Evolutionary conservation across 2,888 invertebrate species (phyloP).

Genomic region (Lochmaea crataegi): DNA sequence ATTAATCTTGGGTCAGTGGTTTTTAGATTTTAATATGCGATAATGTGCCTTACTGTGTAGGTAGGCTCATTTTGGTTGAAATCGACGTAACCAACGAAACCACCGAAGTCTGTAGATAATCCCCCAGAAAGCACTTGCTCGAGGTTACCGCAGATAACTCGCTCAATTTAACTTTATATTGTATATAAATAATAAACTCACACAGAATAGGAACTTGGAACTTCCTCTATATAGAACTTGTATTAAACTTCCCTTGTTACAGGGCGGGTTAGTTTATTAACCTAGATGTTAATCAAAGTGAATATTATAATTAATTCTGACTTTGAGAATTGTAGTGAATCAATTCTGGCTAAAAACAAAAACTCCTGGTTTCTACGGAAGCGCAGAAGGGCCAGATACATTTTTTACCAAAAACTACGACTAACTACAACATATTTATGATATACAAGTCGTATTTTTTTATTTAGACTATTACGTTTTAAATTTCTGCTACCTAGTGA

Average conservation of each 20-base stretch:
- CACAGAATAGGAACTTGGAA: background rate
- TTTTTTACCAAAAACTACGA: no score
- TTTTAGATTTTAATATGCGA: conserved; percentile 13
- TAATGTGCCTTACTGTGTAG: conserved; percentile 1
- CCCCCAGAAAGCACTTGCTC: conserved; percentile 31
- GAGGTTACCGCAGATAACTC: conserved; percentile 26
- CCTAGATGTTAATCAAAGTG: conserved; percentile 6
- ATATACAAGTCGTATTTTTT: no score
- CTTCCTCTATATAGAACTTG: background rate
- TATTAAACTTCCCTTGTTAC: conserved; percentile 8
- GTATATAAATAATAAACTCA: conserved; percentile 30
- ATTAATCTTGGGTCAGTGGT: background rate
- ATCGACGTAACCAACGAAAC: conserved; percentile 24
- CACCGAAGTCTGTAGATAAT: conserved; percentile 29
- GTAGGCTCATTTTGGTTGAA: conserved; percentile 9
- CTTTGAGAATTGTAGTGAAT: background rate
- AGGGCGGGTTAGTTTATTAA: conserved; percentile 1
- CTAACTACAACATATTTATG: no score
- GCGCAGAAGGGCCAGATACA: no score
- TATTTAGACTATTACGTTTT: no score
- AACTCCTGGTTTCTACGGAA: no score
- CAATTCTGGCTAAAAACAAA: no score
- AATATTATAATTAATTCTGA: conserved; percentile 3
- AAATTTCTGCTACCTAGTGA: no score
- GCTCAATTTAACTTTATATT: conserved; percentile 32